Base-by-base conservation (phyloP, 2,113 vertebrate species). In the Urocynchramus pylzowi region DNA sequence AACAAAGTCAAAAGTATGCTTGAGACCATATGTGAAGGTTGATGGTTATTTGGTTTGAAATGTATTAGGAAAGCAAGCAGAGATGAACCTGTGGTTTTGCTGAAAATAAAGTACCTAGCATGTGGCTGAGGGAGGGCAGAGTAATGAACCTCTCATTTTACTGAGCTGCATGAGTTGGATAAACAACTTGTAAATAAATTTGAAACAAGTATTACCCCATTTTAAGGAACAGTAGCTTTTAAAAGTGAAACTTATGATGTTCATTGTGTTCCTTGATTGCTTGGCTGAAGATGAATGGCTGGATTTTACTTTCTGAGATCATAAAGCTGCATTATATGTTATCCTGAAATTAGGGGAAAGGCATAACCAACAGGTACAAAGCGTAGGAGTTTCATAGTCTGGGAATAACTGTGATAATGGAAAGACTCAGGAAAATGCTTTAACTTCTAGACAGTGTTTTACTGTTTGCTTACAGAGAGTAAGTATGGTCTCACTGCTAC, bases 1-100 rank as follows among this genome's bases (percentile, higher is more conserved):
- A 97, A 69, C 78, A 91, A 95, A 95, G 82, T 94, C 90, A 90
- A 63, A 93, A n/a, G 54, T 77, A 22, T 92, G 64, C 70, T 70
- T 45, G 60, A 90, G 41, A 91, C 69, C 65, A 31, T 92, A 76
- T 94, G 83, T 76, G 88, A 89, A 75, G n/a, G 88, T 53, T 96
- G 92, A 57, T 37, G n/a, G 56, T 78, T 92, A 64, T 92, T 91
- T 86, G 49, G 23, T 84, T 96, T 65, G 86, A 91, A 84, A 71
- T 69, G 65, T 52, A 20, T 89, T 75, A 54, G 1, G 6, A 90
- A 93, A 90, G 37, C 50, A 92, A 75, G 63, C 52, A 39, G 65
- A 78, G 64, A 84, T 64, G 50, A 94, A 63, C 80, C 54, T n/a
- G 39, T 70, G 71, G 60, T 78, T 89, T 47, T 44, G 18, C 4